phyloP scores from a whole-genome alignment of 2,113 vertebrate genomes.

The Alectura lathami region DNA sequence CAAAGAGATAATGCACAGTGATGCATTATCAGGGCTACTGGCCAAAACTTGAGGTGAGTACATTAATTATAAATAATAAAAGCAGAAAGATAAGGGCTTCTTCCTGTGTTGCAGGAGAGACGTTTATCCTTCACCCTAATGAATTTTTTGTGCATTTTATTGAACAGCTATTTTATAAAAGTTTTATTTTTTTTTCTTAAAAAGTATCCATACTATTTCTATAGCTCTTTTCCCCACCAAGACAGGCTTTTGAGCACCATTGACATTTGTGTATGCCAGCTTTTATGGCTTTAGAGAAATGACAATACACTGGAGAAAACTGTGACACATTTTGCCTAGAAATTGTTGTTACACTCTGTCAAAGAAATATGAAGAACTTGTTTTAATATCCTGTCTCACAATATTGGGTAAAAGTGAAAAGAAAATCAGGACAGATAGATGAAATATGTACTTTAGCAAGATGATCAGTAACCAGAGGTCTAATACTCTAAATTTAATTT shows the following conservation, averaged over 20 bases:
- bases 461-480: slow-evolving; percentile 1
- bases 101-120: background rate
- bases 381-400: slow-evolving; percentile 50
- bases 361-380: background rate
- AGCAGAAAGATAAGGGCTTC: background rate
- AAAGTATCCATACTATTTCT: background rate
- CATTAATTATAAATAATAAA: background rate
- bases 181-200: background rate
- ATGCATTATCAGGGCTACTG: background rate
- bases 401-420: slow-evolving; percentile 5
- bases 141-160: background rate
- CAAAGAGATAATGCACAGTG: background rate
- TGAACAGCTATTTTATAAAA: background rate
- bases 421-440: background rate
- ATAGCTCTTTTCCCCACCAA: background rate
- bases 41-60: background rate
- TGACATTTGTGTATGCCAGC: background rate
- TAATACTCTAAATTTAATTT: slow-evolving; percentile 22
- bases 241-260: background rate
- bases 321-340: slow-evolving; percentile 12
- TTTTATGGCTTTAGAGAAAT: slow-evolving; percentile 19
- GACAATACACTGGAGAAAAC: slow-evolving; percentile 3
- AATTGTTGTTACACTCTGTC: slow-evolving; percentile 3
- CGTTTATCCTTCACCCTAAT: background rate
- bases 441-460: background rate